phyloP scores from a whole-genome alignment of 2,113 vertebrate species.

The Lamprotornis superbus region DNA sequence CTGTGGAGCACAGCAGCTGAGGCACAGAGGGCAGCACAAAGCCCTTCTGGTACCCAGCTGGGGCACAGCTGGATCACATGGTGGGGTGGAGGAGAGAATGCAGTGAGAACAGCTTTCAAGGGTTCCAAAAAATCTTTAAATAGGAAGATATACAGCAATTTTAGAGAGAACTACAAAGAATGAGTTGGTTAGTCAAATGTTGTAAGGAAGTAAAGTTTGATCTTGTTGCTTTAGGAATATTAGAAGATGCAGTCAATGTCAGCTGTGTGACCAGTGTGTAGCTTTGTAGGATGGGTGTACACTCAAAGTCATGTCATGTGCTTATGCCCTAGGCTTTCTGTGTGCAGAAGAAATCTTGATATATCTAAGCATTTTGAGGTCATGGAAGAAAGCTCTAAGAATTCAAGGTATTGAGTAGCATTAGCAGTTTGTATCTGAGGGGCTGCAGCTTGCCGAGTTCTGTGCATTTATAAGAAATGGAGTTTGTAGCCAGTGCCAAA shows the following conservation, averaged over 20 bases:
- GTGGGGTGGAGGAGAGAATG: not conserved
- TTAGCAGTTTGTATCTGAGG: not conserved
- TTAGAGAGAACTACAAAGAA: not conserved
- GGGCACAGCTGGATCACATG: not conserved
- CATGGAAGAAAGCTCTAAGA: not conserved
- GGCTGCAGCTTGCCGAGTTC: not conserved
- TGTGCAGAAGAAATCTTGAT: not conserved
- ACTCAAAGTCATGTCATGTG: not conserved
- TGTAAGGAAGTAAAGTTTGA: not conserved
- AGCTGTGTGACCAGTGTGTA: not conserved
- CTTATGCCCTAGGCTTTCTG: not conserved
- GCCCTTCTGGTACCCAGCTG: not conserved
- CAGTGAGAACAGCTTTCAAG: not conserved
- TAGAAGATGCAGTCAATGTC: not conserved
- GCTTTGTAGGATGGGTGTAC: not conserved
- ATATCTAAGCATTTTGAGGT: not conserved
- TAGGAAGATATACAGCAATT: not conserved
- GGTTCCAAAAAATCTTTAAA: not conserved
- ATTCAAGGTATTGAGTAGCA: not conserved
- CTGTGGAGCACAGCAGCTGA: accelerated
- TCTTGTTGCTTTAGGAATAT: not conserved
- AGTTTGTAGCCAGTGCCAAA: not conserved
- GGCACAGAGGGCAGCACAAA: accelerated
- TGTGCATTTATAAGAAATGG: not conserved
- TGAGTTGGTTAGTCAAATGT: not conserved